Evolutionary conservation across 2,797 vertebrate genomes (phyloP).

Genomic region (Iguana delicatissima): DNA sequence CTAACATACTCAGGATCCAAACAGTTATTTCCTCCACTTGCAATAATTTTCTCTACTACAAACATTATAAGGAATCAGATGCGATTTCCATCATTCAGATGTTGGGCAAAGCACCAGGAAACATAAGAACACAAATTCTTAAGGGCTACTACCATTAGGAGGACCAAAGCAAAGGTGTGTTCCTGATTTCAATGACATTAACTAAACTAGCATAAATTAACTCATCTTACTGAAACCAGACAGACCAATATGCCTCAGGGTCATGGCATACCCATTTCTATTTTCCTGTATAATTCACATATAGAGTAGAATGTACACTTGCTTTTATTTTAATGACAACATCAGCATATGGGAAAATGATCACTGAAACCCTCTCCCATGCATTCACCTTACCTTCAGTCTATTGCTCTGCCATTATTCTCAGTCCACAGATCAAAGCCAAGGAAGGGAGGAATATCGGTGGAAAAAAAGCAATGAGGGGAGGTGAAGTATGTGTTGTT

Average conservation of each 20-base stretch:
- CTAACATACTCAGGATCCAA: not conserved
- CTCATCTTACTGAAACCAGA: not conserved
- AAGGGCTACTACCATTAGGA: not conserved
- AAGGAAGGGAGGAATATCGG: not conserved
- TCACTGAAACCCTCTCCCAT: not conserved
- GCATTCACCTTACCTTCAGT: not conserved
- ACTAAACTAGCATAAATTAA: not conserved
- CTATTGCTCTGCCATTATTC: not conserved
- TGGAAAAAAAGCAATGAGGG: no score
- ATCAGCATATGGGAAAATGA: not conserved
- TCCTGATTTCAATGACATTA: not conserved
- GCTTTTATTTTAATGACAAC: not conserved
- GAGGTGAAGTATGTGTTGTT: no score
- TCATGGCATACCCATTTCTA: not conserved
- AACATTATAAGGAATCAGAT: not conserved
- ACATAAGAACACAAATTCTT: not conserved
- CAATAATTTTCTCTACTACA: not conserved
- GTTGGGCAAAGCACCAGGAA: not conserved
- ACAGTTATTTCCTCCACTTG: not conserved
- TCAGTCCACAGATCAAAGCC: not conserved
- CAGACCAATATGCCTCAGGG: not conserved
- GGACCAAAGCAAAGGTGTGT: not conserved
- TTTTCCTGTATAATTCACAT: not conserved
- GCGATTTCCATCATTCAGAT: not conserved
- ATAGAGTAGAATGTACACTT: not conserved